Base-by-base conservation (phyloP, 2,113 vertebrate species). In the Saccopteryx leptura region DNA sequence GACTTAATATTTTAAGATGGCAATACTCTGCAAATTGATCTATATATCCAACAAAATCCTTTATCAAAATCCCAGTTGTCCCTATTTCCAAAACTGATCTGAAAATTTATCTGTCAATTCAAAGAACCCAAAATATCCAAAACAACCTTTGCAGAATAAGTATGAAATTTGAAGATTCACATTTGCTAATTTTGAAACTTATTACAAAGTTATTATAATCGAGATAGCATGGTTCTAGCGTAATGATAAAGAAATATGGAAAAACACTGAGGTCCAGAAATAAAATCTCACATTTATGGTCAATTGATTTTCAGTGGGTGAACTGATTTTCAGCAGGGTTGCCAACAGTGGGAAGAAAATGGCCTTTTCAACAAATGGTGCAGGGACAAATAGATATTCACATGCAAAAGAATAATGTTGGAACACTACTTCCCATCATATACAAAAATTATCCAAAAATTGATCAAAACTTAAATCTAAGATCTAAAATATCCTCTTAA, bases 251-350 rank as follows among this genome's bases (percentile, higher is more conserved):
- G 39, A 39, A 39, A 39, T 39, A 39, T 39, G 39, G 39, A 39
- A 39, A 39, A 39, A 39, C 39, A 39, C 39, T 39, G 39, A 39
- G 75, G 50, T 81, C 10, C 65, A 91, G 66, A 83, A 91, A 84
- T 80, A 71, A 92, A 74, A 26, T 50, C 75, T 83, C 54, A 84
- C 26, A 68, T 66, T 92, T 66, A 86, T n/a, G 26, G 46, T n/a
- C 56, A 94, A 76, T 50, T 94, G 75, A 90, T 65, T 88, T 74
- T 82, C 39, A 39, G 39, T 39, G 39, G 26, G 46, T n/a, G 48
- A 94, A 76, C 46, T 94, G 75, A 90, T 65, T 88, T 74, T 82
- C 76, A 93, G 17, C 78, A 82, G 87, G 63, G 39, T 56, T 79
- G 63, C 56, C 56, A 33, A 93, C 65, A 79, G 11, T 74, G 21